These are phyloP conservation scores for Drosophila elegans DNA, from an alignment of 1,140 invertebrate genomes.

Conservation along the genomic window DNA sequence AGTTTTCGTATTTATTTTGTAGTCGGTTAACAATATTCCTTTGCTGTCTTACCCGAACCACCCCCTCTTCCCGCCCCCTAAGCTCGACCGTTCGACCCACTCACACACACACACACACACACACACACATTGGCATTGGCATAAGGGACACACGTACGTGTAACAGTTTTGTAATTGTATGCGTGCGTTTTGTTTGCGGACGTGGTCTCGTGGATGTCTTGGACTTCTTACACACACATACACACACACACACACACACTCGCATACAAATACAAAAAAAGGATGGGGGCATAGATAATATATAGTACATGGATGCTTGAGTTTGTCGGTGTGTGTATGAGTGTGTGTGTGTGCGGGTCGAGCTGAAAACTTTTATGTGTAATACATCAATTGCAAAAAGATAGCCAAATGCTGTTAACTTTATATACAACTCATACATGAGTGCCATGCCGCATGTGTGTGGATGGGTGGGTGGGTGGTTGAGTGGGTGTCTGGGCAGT, in stretches of 20 bases:
- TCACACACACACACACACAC: conserved; percentile 25
- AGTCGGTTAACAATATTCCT: conserved; percentile 83
- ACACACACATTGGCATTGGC: conserved; percentile 1
- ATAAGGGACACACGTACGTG: conserved; percentile 56
- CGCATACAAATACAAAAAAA: conserved; percentile 3
- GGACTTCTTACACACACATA: conserved; percentile 58
- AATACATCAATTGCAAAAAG: conserved; percentile 85
- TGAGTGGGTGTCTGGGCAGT: conserved; percentile 13
- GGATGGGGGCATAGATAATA: conserved; percentile 39
- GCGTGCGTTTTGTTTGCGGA: conserved; percentile 82
- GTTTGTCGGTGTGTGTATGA: conserved; percentile 33
- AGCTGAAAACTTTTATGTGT: conserved; percentile 83
- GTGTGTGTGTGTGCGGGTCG: conserved; percentile 35
- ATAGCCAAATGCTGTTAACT: conserved; percentile 84
- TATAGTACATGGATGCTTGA: conserved; percentile 57
- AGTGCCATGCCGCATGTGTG: conserved; percentile 6
- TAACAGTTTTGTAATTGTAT: conserved; percentile 78
- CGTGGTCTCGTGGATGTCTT: conserved; percentile 73
- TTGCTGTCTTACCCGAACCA: conserved; percentile 34
- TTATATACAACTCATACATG: conserved; percentile 76
- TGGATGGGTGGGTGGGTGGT: conserved; percentile 28
- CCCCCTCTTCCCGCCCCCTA: conserved; percentile 1
- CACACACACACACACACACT: conserved; percentile 41
- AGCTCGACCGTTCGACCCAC: conserved; percentile 43
- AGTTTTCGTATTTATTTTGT: conserved; percentile 84